Base-by-base conservation (phyloP, 1,140 invertebrate species). In the Macrosteles quadrilineatus region DNA sequence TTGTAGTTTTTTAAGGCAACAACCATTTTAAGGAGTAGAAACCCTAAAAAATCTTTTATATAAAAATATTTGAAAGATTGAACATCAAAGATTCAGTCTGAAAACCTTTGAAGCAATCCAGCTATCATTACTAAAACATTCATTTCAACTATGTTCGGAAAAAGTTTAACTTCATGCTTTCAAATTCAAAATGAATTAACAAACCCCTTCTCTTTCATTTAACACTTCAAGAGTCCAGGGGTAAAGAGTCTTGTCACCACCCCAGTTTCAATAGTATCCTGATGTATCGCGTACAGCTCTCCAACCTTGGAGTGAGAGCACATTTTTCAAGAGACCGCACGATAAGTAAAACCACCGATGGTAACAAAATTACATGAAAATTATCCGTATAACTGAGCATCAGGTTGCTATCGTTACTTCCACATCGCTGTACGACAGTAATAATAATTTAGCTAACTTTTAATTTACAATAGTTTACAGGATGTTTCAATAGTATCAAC, bases 391-490 rank as follows among this genome's bases (percentile, higher is more conserved):
- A 1, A 66, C 23, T 66, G 63, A 71, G 55, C 50, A 71, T 72
- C 73, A 72, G 70, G 68, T 69, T 72, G 66, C 68, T 71, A 74
- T 72, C 55, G 67, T 65, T 50, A 50, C 70, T 71, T 55, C 29
- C 67, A 59, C 50, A 69, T 70, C 59, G 71, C 69, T 74, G 69
- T 73, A 70, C 53, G 70, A 71, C 72, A 73, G 70, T 72, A 72
- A 72, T 68, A 40, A 74, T 74, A 70, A 72, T 69, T 74, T 72
- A 70, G 71, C 71, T 66, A 70, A 74, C 63, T 72, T 74, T 74
- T 70, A 29, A 72, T 72, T 74, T 74, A 71, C 68, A 74, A 70
- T 74, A 74, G 73, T 74, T 74, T 74, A 72, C 71, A 74, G 70
- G 70, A 74, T 74, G 71, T 74, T 68, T 74, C 72, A 72, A 72